Conservation (phyloP, 2,113 vertebrate genomes). For the Corydoras maculifer region DNA sequence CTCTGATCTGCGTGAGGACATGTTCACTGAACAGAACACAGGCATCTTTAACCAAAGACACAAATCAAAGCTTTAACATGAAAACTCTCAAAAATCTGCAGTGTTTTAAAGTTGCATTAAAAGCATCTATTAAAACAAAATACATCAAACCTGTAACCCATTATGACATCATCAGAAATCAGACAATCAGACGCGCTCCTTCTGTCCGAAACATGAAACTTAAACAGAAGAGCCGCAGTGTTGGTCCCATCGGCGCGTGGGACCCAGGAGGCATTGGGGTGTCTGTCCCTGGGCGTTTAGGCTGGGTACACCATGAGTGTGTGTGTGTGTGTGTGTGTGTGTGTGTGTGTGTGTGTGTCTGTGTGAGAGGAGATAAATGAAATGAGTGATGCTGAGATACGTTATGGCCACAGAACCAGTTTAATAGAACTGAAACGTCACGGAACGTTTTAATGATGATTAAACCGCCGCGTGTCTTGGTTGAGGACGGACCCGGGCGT, state of each 20-base stretch:
- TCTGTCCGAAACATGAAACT: neutral
- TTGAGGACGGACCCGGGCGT: too few relatives aligned
- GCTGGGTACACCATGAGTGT: conserved; percentile 26
- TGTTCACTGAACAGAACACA: too few relatives aligned
- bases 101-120: too few relatives aligned
- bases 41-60: too few relatives aligned
- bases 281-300: conserved; percentile 26
- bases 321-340: conserved; percentile 7
- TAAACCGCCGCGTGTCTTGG: too few relatives aligned
- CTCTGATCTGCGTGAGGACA: too few relatives aligned
- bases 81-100: too few relatives aligned
- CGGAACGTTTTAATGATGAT: too few relatives aligned
- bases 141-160: neutral
- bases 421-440: too few relatives aligned
- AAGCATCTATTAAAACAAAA: too few relatives aligned
- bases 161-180: neutral
- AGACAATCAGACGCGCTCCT: neutral
- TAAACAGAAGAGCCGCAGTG: conserved; percentile 22
- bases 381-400: conserved; percentile 11
- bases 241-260: conserved; percentile 11
- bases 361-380: conserved; percentile 10
- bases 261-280: conserved; percentile 7
- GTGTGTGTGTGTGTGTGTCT: neutral
- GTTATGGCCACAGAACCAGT: neutral
- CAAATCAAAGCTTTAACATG: too few relatives aligned